Evolutionary conservation across 2,113 vertebrate genomes (phyloP).

Genomic region (Paedocypris sp.): DNA sequence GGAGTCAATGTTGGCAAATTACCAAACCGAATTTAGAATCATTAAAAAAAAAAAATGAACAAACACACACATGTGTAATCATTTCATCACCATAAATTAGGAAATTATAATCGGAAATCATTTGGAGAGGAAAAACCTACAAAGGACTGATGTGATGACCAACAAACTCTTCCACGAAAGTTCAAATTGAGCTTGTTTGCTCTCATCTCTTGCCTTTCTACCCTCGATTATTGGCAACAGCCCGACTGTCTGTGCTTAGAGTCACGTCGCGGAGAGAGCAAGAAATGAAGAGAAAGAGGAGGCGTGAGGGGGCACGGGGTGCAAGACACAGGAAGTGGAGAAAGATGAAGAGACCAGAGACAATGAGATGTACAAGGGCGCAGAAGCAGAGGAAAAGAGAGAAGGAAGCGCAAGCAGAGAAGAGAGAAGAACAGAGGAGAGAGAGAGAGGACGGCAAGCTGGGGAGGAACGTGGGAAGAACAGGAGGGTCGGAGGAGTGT

Average conservation of each 20-base stretch:
- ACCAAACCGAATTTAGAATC: no score
- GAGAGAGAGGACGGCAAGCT: neutral
- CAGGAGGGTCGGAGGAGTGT: slow-evolving; percentile 2
- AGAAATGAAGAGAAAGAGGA: slow-evolving; percentile 21
- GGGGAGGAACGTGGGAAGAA: slow-evolving; percentile 23
- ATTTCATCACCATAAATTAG: no score
- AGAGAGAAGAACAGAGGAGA: slow-evolving; percentile 33
- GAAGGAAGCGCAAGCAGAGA: slow-evolving; percentile 41
- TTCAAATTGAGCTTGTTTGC: slow-evolving; percentile 12
- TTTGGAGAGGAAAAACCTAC: no score
- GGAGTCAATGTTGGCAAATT: no score
- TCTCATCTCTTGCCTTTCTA: slow-evolving; percentile 52
- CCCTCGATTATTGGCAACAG: slow-evolving; percentile 60
- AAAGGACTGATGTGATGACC: no score
- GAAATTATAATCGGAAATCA: no score
- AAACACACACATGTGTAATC: no score
- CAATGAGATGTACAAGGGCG: slow-evolving; percentile 61
- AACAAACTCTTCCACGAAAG: no score
- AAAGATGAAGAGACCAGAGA: slow-evolving; percentile 62
- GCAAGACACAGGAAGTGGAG: slow-evolving; percentile 67
- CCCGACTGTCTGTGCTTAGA: slow-evolving; percentile 60
- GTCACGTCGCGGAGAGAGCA: slow-evolving; percentile 62
- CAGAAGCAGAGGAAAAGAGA: slow-evolving; percentile 40
- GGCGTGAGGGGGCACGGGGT: slow-evolving; percentile 51
- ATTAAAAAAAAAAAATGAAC: no score